Percentiles rank a stretch among this genome's conserved stretches.
Evolutionary conservation across 2,888 invertebrate species (phyloP).

Genomic region (Synergus laeviventris): DNA sequence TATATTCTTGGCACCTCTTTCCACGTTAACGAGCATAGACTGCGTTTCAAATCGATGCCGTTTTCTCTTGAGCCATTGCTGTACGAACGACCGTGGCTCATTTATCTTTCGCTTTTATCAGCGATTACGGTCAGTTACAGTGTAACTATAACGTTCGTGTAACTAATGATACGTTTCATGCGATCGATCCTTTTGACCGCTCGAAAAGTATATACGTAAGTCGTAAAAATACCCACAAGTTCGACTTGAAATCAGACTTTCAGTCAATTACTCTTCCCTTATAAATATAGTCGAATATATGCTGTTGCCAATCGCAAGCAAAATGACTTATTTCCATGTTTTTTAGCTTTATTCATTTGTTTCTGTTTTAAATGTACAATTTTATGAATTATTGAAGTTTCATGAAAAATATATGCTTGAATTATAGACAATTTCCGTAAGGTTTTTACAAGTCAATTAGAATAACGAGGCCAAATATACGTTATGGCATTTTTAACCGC

Average conservation of each 20-base stretch:
- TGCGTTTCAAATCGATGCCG: conserved; percentile 41
- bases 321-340: background rate
- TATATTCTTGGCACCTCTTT: conserved; percentile 44
- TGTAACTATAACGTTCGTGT: conserved; percentile 57
- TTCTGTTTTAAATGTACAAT: background rate
- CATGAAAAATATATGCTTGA: background rate
- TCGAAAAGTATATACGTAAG: conserved; percentile 44
- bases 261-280: conserved; percentile 7
- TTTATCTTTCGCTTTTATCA: conserved; percentile 57
- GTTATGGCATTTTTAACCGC: conserved; percentile 40
- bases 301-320: background rate
- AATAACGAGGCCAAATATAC: conserved; percentile 43
- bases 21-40: conserved; percentile 39
- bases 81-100: conserved; percentile 48
- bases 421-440: conserved; percentile 22
- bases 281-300: conserved; percentile 9
- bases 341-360: background rate
- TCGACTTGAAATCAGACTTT: conserved; percentile 26
- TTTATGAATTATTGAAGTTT: background rate
- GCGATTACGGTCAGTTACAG: conserved; percentile 58
- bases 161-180: conserved; percentile 59
- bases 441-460: conserved; percentile 32
- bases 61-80: conserved; percentile 37
- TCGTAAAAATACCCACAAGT: conserved; percentile 26
- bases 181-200: conserved; percentile 51